Evolutionary conservation across 2,797 vertebrate genomes (phyloP).

Genomic region (Arremon brunneinucha): DNA sequence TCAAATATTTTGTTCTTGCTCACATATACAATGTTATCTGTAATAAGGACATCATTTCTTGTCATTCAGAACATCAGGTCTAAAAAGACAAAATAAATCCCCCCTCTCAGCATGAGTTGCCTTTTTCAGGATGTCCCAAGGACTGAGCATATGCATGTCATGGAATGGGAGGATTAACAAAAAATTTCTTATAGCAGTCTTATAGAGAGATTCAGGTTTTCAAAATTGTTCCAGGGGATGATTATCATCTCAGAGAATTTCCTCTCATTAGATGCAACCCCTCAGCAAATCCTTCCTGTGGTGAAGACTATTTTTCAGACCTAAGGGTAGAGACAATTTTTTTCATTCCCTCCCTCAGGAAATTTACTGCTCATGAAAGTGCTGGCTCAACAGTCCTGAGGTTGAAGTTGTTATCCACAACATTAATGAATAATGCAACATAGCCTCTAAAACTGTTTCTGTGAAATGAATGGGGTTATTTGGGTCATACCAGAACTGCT

Average conservation of each 20-base stretch:
- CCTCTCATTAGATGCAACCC: not conserved
- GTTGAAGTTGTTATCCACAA: slow-evolving; percentile 55
- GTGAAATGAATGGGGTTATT: slow-evolving; percentile 67
- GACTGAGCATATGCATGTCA: not conserved
- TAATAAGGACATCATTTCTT: not conserved
- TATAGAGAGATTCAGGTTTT: not conserved
- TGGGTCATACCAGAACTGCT: slow-evolving; percentile 56
- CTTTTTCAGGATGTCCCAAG: not conserved
- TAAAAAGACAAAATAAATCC: not conserved
- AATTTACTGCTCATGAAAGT: slow-evolving; percentile 32
- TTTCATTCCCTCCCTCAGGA: not conserved
- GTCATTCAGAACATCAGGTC: no score
- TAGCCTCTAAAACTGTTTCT: slow-evolving; percentile 55
- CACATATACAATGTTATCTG: not conserved
- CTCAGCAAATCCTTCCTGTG: not conserved
- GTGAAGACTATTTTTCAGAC: slow-evolving; percentile 13
- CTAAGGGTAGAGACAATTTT: not conserved
- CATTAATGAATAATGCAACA: slow-evolving; percentile 59
- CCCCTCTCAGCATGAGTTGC: not conserved
- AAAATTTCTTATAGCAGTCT: not conserved
- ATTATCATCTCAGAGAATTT: not conserved
- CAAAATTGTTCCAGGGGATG: not conserved
- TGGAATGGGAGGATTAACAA: not conserved
- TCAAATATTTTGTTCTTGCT: not conserved
- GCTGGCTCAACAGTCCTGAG: slow-evolving; percentile 39